These are phyloP conservation scores for Malaclemys terrapin DNA, from an alignment of 2,113 vertebrate genomes.

Conservation along the genomic window DNA sequence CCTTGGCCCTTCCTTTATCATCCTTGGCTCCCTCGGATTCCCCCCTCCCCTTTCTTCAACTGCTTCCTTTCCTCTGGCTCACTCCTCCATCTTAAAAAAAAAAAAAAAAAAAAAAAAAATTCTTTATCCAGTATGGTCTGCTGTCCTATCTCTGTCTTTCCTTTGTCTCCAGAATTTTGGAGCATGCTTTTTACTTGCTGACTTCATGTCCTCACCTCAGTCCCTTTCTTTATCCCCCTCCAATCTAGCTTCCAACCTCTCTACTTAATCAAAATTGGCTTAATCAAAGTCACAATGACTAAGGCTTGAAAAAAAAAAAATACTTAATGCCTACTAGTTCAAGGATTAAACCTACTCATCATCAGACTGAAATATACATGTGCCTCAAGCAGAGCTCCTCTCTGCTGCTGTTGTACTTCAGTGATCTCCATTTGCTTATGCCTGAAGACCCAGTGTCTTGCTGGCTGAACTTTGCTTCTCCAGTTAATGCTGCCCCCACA, in stretches of 20 bases:
- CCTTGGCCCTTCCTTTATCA: not conserved
- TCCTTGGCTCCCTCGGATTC: not conserved
- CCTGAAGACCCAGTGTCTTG: not conserved
- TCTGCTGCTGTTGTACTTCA: not conserved
- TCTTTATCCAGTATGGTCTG: not conserved
- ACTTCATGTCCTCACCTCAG: not conserved
- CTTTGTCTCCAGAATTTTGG: not conserved
- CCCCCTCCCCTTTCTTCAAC: not conserved
- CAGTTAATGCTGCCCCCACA: not conserved
- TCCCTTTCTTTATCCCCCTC: not conserved
- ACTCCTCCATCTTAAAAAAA: not conserved
- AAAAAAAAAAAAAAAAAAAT: not conserved
- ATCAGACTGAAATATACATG: not conserved
- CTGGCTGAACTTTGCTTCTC: not conserved
- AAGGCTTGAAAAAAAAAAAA: not conserved
- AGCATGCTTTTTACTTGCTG: not conserved
- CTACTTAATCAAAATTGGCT: not conserved
- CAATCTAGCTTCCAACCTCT: not conserved
- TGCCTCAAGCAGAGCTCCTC: not conserved
- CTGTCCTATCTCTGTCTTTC: not conserved
- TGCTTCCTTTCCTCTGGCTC: not conserved
- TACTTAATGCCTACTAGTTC: not conserved
- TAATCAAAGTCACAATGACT: not conserved
- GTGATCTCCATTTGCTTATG: not conserved
- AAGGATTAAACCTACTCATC: rapidly evolving